A percentile compares a stretch with the other conserved stretches of the same genome.
phyloP scores from a whole-genome alignment of 2,888 invertebrate species.

The Syrphus vitripennis region DNA sequence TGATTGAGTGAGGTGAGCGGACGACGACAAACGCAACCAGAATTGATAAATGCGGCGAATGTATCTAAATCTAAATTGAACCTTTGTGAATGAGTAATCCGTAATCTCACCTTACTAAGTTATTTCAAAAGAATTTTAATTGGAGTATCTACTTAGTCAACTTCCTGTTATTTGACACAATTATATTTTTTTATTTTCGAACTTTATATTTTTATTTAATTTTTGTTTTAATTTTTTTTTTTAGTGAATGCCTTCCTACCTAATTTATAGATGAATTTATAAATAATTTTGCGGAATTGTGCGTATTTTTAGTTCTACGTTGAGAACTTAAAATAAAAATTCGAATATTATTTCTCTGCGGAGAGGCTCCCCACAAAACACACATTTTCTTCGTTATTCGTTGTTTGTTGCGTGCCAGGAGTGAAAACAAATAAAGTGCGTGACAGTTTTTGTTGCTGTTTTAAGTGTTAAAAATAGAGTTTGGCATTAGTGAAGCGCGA shows the following conservation, averaged over 20 bases:
- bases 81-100: conserved; percentile 30
- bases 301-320: conserved; percentile 56
- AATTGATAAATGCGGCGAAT: background rate
- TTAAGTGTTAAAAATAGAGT: conserved; percentile 58
- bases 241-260: no score
- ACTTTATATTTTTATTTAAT: background rate
- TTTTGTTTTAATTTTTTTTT: conserved; percentile 33
- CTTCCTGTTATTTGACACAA: conserved; percentile 19
- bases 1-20: background rate
- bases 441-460: conserved; percentile 43
- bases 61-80: conserved; percentile 16
- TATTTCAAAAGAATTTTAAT: conserved; percentile 21
- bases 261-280: conserved; percentile 29
- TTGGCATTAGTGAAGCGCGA: conserved; percentile 40
- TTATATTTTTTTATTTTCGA: background rate
- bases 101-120: conserved; percentile 20
- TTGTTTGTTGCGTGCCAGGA: conserved; percentile 29
- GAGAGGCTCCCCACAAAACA: conserved; percentile 3
- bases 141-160: background rate
- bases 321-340: conserved; percentile 51
- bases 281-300: conserved; percentile 57
- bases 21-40: background rate
- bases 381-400: conserved; percentile 20
- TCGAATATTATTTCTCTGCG: conserved; percentile 33
- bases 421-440: conserved; percentile 46